phyloP scores from a whole-genome alignment of 2,888 invertebrate species.

The Theodoxus fluviatilis region DNA sequence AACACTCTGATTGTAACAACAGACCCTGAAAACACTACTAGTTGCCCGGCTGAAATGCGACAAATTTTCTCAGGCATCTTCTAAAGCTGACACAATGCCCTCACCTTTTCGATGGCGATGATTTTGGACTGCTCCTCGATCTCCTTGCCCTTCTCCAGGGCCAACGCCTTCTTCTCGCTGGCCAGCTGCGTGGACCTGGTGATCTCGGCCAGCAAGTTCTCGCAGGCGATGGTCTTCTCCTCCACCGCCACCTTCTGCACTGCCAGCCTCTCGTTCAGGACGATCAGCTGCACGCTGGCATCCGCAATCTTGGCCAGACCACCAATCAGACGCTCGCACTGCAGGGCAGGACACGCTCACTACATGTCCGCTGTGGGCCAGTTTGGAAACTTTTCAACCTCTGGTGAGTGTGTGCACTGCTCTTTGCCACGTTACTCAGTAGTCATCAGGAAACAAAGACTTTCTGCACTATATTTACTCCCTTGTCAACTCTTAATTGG shows the following conservation, averaged over 20 bases:
- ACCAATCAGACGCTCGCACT: conserved; percentile 76
- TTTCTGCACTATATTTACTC: no score
- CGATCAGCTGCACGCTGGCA: conserved; percentile 81
- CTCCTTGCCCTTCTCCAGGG: conserved; percentile 80
- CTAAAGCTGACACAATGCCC: not conserved
- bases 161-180: conserved; percentile 79
- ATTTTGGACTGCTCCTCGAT: conserved; percentile 82
- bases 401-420: no score
- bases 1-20: no score
- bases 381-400: no score
- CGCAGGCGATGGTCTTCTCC: conserved; percentile 83
- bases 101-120: conserved; percentile 79
- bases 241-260: conserved; percentile 83
- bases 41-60: no score
- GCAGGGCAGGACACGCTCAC: conserved; percentile 36
- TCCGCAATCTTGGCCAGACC: conserved; percentile 84
- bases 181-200: conserved; percentile 71
- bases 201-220: conserved; percentile 80
- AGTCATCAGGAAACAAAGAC: no score
- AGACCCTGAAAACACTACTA: no score
- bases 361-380: no score
- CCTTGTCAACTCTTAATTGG: no score
- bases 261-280: conserved; percentile 80
- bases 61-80: no score
- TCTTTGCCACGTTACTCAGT: no score